These are phyloP conservation scores for Hafferia zeledoni DNA, from an alignment of 2,797 vertebrate genomes.

Conservation along the genomic window DNA sequence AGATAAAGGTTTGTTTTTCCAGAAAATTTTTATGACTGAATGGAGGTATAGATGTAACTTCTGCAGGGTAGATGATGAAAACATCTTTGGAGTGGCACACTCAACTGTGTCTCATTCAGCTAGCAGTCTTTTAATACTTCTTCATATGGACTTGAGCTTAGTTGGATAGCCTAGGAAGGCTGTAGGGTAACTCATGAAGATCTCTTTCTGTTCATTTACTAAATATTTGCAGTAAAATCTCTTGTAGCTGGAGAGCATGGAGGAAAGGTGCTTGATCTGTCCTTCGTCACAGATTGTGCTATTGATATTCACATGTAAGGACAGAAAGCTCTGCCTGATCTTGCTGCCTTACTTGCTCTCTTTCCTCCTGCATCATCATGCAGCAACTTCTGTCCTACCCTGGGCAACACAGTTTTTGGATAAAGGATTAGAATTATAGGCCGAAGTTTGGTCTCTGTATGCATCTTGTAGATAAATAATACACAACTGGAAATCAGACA, in stretches of 20 bases:
- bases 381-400: neutral
- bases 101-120: neutral
- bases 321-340: neutral
- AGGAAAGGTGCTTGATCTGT: neutral
- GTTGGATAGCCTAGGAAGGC: neutral
- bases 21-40: neutral
- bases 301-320: neutral
- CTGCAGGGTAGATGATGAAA: neutral
- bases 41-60: neutral
- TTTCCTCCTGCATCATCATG: neutral
- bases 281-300: neutral
- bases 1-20: neutral
- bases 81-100: neutral
- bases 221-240: neutral
- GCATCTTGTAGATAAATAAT: neutral
- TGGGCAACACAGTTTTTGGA: neutral
- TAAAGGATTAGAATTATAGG: neutral
- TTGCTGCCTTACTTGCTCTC: accelerated
- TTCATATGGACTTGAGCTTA: neutral
- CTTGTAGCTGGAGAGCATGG: neutral
- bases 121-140: neutral
- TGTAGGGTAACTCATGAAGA: neutral
- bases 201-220: neutral
- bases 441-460: neutral
- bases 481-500: neutral